A percentile compares a stretch with the other conserved stretches of the same genome.
Evolutionary conservation across 2,888 invertebrate species (phyloP).

Genomic region (Xylocampa areola): DNA sequence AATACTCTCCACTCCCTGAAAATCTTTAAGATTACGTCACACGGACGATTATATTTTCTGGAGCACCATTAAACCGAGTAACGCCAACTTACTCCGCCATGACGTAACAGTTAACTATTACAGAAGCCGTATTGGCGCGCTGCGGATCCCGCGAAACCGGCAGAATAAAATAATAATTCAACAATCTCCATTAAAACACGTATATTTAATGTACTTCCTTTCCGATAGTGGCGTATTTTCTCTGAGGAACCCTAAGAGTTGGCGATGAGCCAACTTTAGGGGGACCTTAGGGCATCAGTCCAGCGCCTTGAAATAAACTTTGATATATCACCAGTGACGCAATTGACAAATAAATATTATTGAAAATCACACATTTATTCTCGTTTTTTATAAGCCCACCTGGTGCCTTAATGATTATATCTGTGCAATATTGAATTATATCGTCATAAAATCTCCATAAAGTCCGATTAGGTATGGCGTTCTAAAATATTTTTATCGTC

Average conservation of each 20-base stretch:
- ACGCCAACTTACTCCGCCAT: constrained; percentile 26
- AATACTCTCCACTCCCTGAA: constrained; percentile 25
- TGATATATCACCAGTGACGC: constrained; percentile 47
- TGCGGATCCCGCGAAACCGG: constrained; percentile 42
- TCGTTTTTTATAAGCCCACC: constrained; percentile 23
- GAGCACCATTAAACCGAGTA: constrained; percentile 38
- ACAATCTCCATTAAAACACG: constrained; percentile 54
- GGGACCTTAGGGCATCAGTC: constrained; percentile 67
- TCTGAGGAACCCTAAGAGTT: constrained; percentile 60
- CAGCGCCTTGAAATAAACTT: constrained; percentile 67
- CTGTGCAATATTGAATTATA: constrained; percentile 30
- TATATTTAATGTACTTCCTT: constrained; percentile 67
- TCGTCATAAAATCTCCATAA: constrained; percentile 43
- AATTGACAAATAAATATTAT: constrained; percentile 46
- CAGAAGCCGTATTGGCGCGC: constrained; percentile 41
- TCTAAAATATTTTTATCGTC: constrained; percentile 28
- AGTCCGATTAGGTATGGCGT: constrained; percentile 8
- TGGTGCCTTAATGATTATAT: constrained; percentile 45
- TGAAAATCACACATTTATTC: constrained; percentile 14
- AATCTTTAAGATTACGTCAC: constrained; percentile 48
- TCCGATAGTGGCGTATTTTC: constrained; percentile 66
- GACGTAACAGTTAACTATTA: constrained; percentile 44
- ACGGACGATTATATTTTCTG: constrained; percentile 45
- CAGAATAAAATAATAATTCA: constrained; percentile 57
- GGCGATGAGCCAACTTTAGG: constrained; percentile 65